These are phyloP conservation scores for Apostichopus leukothele DNA, from an alignment of 53 echinoderm and acorn worm genomes.

Conservation along the genomic window DNA sequence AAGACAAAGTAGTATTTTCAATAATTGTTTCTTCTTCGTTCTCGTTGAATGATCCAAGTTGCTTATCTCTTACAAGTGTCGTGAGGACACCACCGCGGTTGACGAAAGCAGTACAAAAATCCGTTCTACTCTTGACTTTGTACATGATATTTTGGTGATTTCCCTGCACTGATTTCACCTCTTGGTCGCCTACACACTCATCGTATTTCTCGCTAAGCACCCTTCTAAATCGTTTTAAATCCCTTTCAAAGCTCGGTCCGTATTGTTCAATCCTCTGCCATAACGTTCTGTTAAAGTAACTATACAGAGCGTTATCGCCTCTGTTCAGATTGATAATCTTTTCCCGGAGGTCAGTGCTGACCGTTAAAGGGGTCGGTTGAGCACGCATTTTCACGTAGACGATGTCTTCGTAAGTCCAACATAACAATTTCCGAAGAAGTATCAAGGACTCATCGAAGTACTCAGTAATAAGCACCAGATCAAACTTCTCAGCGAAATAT, in stretches of 20 bases:
- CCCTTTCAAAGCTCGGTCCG: conserved; percentile 54
- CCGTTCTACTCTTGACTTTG: not conserved
- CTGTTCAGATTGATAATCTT: conserved; percentile 56
- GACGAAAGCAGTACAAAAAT: conserved; percentile 12
- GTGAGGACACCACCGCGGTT: not conserved
- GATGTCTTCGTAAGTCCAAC: conserved; percentile 66
- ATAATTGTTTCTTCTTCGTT: not conserved
- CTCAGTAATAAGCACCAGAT: conserved; percentile 65
- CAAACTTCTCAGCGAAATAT: conserved; percentile 44
- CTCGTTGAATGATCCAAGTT: not conserved
- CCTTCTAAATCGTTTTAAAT: conserved; percentile 55
- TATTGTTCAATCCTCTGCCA: conserved; percentile 62
- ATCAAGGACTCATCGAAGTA: conserved; percentile 70
- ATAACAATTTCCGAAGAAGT: conserved; percentile 50
- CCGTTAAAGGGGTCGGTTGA: conserved; percentile 41
- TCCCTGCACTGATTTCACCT: conserved; percentile 44
- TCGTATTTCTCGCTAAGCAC: conserved; percentile 34
- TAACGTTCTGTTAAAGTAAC: conserved; percentile 58
- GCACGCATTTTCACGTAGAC: conserved; percentile 60
- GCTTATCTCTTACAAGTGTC: not conserved
- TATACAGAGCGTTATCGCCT: conserved; percentile 57
- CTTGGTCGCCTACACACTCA: conserved; percentile 50
- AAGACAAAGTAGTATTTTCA: too few species aligned
- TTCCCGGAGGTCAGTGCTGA: conserved; percentile 13
- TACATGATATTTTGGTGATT: conserved; percentile 23